phyloP scores from a whole-genome alignment of 2,113 vertebrate genomes.

The Plecturocebus donacophilus region DNA sequence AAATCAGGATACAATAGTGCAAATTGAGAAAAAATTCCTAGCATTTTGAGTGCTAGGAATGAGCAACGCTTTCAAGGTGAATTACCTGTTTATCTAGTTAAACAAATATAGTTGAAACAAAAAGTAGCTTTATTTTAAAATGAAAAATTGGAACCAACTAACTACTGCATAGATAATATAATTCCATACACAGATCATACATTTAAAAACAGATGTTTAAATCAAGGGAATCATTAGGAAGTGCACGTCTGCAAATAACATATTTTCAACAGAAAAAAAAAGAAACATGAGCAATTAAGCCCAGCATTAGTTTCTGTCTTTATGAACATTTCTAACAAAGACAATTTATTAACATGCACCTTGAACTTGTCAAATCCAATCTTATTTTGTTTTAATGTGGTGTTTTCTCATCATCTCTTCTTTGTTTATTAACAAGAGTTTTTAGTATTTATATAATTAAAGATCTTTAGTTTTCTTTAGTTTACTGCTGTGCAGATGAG shows the following conservation, averaged over 20 bases:
- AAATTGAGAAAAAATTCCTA: background rate
- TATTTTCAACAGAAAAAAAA: background rate
- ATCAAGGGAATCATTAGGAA: slow-evolving; percentile 32
- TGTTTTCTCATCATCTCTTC: slow-evolving; percentile 55
- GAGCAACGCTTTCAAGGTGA: background rate
- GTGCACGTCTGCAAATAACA: background rate
- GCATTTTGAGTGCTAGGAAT: background rate
- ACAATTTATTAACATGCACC: slow-evolving; percentile 11
- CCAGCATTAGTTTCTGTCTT: background rate
- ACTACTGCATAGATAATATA: background rate
- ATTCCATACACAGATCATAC: background rate
- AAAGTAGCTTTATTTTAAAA: slow-evolving; percentile 3
- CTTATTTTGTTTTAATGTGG: slow-evolving; percentile 14
- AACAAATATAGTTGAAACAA: background rate
- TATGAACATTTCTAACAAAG: slow-evolving; percentile 1
- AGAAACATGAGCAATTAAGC: background rate
- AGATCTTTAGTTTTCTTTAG: slow-evolving; percentile 58
- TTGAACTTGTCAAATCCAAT: background rate
- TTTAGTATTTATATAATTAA: slow-evolving; percentile 68
- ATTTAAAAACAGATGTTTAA: slow-evolving; percentile 16
- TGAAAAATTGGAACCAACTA: background rate
- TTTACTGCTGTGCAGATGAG: slow-evolving; percentile 67
- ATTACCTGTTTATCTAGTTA: background rate
- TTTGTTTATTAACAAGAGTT: background rate
- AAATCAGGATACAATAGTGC: background rate